Percentiles rank a stretch among this genome's conserved stretches.
phyloP scores from a whole-genome alignment of 2,113 vertebrate species.

The Fulmarus glacialis region DNA sequence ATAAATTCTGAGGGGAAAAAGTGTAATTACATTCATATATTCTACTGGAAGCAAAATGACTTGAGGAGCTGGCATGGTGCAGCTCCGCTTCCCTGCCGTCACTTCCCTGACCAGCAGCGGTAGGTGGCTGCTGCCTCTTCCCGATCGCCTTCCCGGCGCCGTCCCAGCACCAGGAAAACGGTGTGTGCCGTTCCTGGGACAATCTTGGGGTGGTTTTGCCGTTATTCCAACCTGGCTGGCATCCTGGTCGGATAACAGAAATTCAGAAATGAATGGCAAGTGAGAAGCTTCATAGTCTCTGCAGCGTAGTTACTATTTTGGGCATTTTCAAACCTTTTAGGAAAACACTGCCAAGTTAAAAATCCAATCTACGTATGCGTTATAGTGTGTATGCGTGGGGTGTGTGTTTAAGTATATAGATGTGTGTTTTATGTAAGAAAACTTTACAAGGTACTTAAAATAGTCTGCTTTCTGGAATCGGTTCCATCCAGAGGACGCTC shows the following conservation, averaged over 20 bases:
- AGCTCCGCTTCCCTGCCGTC: not conserved
- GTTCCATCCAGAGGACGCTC: not conserved
- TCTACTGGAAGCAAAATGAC: not conserved
- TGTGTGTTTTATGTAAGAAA: not conserved
- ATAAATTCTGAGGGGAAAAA: not conserved
- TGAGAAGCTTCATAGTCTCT: not conserved
- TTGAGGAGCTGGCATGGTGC: not conserved
- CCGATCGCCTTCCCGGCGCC: not conserved
- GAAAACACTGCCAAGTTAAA: not conserved
- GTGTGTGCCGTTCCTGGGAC: not conserved
- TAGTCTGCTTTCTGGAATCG: not conserved
- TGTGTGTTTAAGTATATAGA: not conserved
- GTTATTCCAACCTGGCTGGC: not conserved
- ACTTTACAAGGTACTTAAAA: not conserved
- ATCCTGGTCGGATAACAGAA: not conserved
- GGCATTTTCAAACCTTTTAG: not conserved
- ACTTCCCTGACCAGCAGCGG: not conserved
- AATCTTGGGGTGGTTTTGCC: not conserved
- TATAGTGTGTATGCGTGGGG: not conserved
- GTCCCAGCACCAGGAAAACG: not conserved
- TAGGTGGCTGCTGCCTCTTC: not conserved
- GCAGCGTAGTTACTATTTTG: not conserved
- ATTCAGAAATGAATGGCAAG: not conserved
- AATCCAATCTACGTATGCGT: not conserved
- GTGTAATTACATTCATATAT: fast-evolving